Percentiles rank a stretch among this genome's conserved stretches.
Evolutionary conservation across 2,797 vertebrate species (phyloP).

Genomic region (Phrynocephalus vlangalii): DNA sequence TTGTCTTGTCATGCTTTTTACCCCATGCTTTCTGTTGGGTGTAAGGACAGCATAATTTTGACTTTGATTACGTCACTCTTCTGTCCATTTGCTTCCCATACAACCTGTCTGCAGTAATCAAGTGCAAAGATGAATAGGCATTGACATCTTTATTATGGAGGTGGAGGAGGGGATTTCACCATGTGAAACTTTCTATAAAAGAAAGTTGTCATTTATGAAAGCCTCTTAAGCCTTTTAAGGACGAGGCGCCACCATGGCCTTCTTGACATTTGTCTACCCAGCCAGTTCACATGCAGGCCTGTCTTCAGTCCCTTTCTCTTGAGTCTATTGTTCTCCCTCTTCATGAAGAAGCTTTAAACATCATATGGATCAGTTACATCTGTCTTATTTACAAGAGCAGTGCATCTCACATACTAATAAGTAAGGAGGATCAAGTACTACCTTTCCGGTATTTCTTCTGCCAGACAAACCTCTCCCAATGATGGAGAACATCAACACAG

Average conservation of each 20-base stretch:
- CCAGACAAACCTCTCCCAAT: no score
- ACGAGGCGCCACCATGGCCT: background rate
- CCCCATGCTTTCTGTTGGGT: background rate
- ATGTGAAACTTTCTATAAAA: no score
- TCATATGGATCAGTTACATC: background rate
- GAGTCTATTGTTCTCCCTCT: background rate
- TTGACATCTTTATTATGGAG: background rate
- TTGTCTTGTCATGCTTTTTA: background rate
- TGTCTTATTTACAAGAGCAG: background rate
- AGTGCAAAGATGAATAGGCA: background rate
- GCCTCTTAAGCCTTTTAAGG: background rate
- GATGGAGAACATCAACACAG: background rate
- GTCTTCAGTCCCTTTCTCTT: background rate
- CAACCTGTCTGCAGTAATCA: background rate
- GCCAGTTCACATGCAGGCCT: no score
- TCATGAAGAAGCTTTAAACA: background rate
- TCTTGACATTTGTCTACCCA: background rate
- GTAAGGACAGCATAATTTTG: background rate
- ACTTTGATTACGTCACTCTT: background rate
- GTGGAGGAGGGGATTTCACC: background rate
- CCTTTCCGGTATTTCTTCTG: background rate
- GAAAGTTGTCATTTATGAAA: background rate
- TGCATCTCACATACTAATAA: background rate
- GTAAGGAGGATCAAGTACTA: background rate
- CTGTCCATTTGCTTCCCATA: fast-evolving